phyloP scores from a whole-genome alignment of 2,113 vertebrate genomes.

The Miniopterus natalensis region DNA sequence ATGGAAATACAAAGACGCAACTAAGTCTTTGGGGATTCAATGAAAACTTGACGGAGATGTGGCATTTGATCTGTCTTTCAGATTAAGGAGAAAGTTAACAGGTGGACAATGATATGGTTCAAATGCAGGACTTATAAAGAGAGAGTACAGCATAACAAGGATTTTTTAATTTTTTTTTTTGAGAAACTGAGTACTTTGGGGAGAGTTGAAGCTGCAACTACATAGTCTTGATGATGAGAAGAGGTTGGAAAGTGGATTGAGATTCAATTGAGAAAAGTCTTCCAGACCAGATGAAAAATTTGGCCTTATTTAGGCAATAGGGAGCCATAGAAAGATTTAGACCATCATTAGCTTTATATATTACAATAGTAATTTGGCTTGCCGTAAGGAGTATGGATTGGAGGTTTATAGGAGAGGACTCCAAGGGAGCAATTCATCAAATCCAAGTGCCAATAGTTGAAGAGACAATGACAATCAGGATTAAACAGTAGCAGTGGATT shows the following conservation, averaged over 20 bases:
- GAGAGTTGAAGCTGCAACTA: background rate
- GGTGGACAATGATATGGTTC: background rate
- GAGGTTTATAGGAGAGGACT: background rate
- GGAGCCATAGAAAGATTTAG: background rate
- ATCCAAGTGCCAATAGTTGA: background rate
- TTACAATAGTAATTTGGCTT: slow-evolving; percentile 10
- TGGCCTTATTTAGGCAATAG: background rate
- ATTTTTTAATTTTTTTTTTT: no score
- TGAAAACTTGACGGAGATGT: background rate
- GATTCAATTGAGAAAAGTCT: background rate
- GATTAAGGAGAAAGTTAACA: background rate
- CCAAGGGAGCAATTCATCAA: background rate
- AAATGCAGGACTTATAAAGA: background rate
- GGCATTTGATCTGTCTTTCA: slow-evolving; percentile 19
- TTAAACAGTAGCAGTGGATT: background rate
- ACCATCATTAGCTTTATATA: background rate
- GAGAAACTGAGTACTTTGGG: background rate
- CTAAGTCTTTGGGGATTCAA: background rate
- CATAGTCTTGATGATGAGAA: background rate
- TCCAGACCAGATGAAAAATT: background rate
- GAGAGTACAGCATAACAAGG: background rate
- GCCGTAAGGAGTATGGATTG: background rate
- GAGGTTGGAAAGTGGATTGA: background rate
- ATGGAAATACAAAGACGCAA: background rate
- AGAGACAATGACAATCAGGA: background rate